Evolutionary conservation across 2,113 vertebrate genomes (phyloP), one percentile per base, ranked within the genome.

Genomic region (Pterocles gutturalis): DNA sequence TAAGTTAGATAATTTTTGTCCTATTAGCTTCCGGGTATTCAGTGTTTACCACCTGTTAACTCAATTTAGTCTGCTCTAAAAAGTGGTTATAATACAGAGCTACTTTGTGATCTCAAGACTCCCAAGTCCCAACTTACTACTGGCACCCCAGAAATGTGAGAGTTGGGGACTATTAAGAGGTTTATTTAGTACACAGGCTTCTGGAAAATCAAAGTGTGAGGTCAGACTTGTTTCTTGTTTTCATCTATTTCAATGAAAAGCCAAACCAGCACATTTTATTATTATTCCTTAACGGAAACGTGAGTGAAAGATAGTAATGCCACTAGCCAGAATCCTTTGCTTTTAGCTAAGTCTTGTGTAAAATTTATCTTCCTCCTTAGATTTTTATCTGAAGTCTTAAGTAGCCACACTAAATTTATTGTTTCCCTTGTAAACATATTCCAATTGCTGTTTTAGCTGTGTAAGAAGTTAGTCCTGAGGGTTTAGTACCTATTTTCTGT

Each of bases 251-350:
- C 11, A 18, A 3, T 81, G 64, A 77, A 86, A 80, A 92, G 28
- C 55, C 9, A 36, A 84, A 25, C 0, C 2, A 38, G 7, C 1
- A 0, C 57, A 49, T 75, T 76, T 57, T 57, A 10, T 67, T 46
- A 2, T 5, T 80, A 16, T 48, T 89, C 13, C 14, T 17, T 79
- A 61, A 60, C 7, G 33, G 51, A 71, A 61, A 57, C 18, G 5
- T 17, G 24, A 82, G 11, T 71, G 17, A 53, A 94, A 67, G 17
- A 34, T 25, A 57, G 19, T n/a, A 76, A 45, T 65, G 24, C 22
- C 11, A 1, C 28, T 65, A 53, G 15, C 20, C 65, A 79, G 62
- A 78, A 49, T 79, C 19, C 28, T 75, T 71, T 87, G 8, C 48
- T 71, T 77, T 70, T 62, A 49, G 5, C 28, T 70, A 11, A 67